Evolutionary conservation across 2,888 invertebrate genomes (phyloP).

Genomic region (Synanthedon vespiformis): DNA sequence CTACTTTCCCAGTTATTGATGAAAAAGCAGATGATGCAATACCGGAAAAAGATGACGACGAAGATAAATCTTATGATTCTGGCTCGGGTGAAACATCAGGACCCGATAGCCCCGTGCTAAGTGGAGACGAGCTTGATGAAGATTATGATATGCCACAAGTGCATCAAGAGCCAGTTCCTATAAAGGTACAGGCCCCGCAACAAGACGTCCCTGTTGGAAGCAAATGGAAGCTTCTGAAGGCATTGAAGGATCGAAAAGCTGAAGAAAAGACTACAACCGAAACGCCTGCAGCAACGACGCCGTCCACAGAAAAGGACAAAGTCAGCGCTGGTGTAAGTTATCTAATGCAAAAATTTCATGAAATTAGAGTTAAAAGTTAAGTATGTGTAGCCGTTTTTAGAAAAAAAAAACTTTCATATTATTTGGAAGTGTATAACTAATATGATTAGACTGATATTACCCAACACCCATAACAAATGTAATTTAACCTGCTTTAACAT

Average conservation of each 20-base stretch:
- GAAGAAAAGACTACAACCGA: constrained; percentile 82
- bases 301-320: constrained; percentile 73
- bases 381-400: constrained; percentile 3
- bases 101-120: constrained; percentile 85
- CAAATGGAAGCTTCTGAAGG: constrained; percentile 92
- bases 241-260: constrained; percentile 88
- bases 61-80: constrained; percentile 72
- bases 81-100: constrained; percentile 88
- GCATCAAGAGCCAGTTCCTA: constrained; percentile 31
- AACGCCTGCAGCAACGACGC: constrained; percentile 73
- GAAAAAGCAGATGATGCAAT: constrained; percentile 43
- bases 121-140: constrained; percentile 79
- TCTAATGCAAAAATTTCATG: constrained; percentile 74
- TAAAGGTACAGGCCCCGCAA: constrained; percentile 42
- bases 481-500: constrained; percentile 36
- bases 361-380: constrained; percentile 75
- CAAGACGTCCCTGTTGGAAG: constrained; percentile 77
- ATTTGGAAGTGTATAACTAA: constrained; percentile 19
- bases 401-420: constrained; percentile 11
- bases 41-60: constrained; percentile 41
- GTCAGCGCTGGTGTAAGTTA: constrained; percentile 79
- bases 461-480: constrained; percentile 13
- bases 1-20: constrained; percentile 60
- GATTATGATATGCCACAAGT: constrained; percentile 71
- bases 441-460: constrained; percentile 40